phyloP scores from a whole-genome alignment of 2,797 vertebrate species.

The Percopsis omiscomaycus region DNA sequence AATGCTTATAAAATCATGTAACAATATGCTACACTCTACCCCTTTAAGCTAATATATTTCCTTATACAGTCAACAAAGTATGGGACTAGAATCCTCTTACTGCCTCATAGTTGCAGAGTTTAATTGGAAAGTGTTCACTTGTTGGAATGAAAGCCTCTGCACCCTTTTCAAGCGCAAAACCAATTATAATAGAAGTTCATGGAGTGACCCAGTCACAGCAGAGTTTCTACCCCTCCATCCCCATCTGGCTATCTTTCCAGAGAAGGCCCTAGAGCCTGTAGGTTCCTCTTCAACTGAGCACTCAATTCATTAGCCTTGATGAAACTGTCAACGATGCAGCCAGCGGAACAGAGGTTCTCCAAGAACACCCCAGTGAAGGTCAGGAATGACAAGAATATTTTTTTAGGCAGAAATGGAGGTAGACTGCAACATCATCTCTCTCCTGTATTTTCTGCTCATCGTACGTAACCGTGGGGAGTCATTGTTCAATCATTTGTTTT shows the following conservation, averaged over 20 bases:
- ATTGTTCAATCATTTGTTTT: slow-evolving; percentile 30
- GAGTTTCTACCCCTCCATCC: background rate
- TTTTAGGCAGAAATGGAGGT: slow-evolving; percentile 26
- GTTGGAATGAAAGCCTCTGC: background rate
- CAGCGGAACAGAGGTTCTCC: slow-evolving; percentile 13
- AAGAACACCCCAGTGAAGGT: slow-evolving; percentile 29
- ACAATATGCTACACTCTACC: no score
- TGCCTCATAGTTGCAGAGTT: background rate
- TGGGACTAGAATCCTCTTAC: background rate
- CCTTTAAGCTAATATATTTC: no score
- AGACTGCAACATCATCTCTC: slow-evolving; percentile 10
- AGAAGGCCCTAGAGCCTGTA: slow-evolving; percentile 5
- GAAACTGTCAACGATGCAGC: slow-evolving; percentile 37
- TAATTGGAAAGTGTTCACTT: background rate
- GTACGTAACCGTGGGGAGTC: slow-evolving; percentile 27
- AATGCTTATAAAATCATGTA: no score
- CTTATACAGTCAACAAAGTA: no score
- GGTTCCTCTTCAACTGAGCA: slow-evolving; percentile 5
- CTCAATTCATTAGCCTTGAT: slow-evolving; percentile 48
- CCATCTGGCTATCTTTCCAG: background rate
- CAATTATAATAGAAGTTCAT: slow-evolving; percentile 23
- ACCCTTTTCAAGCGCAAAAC: slow-evolving; percentile 20
- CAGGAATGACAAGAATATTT: slow-evolving; percentile 36
- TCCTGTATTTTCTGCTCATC: slow-evolving; percentile 21
- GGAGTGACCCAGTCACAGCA: slow-evolving; percentile 18